A percentile compares a stretch with the other conserved stretches of the same genome.
phyloP scores from a whole-genome alignment of 37 sponge, comb jelly and placozoan species.

The Halichondria panicea region DNA sequence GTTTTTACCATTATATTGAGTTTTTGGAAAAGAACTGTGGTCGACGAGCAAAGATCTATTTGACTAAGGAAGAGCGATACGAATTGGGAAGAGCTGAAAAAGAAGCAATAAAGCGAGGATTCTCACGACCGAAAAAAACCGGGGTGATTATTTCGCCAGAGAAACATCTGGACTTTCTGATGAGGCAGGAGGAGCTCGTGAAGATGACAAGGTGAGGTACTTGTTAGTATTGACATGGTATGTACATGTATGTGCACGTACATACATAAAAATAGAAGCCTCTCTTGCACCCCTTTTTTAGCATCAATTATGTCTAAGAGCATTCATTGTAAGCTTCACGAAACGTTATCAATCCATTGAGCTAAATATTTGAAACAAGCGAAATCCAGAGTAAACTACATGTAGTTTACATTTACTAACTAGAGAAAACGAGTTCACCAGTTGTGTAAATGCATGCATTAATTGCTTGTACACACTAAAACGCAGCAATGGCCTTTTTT shows the following conservation, averaged over 20 bases:
- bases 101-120: neutral
- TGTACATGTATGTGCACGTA: neutral
- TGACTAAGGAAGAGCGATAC: slow-evolving; percentile 22
- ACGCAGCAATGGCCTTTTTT: too few relatives aligned
- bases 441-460: too few relatives aligned
- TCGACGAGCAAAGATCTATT: neutral
- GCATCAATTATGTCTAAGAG: too few relatives aligned
- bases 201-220: slow-evolving; percentile 15
- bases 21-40: slow-evolving; percentile 36
- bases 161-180: slow-evolving; percentile 28
- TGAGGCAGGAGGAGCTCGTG: slow-evolving; percentile 26
- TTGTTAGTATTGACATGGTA: neutral
- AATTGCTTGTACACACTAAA: too few relatives aligned
- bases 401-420: too few relatives aligned
- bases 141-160: slow-evolving; percentile 30
- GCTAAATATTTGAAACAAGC: too few relatives aligned
- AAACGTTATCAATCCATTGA: too few relatives aligned
- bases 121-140: neutral
- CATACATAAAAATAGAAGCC: neutral
- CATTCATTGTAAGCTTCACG: too few relatives aligned
- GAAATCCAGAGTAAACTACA: too few relatives aligned
- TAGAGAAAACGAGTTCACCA: too few relatives aligned
- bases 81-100: neutral
- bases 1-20: slow-evolving; percentile 54
- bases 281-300: too few relatives aligned